These are phyloP conservation scores for Hemitrygon akajei DNA, from an alignment of 2,797 vertebrate genomes.

Conservation along the genomic window DNA sequence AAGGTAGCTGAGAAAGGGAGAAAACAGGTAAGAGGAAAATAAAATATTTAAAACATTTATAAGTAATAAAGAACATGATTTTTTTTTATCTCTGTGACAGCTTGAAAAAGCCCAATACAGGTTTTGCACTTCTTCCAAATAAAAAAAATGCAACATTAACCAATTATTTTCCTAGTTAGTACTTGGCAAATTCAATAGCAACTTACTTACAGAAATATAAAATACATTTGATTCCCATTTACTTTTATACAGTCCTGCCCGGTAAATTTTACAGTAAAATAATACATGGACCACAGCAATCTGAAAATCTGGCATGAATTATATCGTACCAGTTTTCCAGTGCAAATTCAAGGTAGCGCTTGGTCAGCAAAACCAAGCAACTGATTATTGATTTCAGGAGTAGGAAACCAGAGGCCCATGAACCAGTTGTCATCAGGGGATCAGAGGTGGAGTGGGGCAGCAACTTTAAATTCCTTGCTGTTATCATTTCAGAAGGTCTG, in stretches of 20 bases:
- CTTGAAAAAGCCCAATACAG: not conserved
- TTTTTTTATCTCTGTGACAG: not conserved
- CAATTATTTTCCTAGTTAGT: not conserved
- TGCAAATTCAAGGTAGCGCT: not conserved
- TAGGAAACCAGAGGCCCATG: no score
- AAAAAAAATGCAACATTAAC: not conserved
- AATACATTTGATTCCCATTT: not conserved
- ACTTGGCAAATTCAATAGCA: not conserved
- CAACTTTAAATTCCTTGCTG: no score
- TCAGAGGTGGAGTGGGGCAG: no score
- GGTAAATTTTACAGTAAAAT: not conserved
- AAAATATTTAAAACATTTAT: not conserved
- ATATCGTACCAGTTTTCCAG: not conserved
- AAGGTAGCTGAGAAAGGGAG: not conserved
- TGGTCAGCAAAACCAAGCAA: no score
- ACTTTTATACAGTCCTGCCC: not conserved
- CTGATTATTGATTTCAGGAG: no score
- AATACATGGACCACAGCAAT: not conserved
- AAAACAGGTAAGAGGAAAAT: not conserved
- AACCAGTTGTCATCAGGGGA: no score
- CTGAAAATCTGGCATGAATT: not conserved
- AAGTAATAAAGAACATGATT: not conserved
- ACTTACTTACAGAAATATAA: not conserved
- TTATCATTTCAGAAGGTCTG: no score
- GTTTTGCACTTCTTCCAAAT: not conserved